Conservation (phyloP, 2,113 vertebrate genomes). For the Chroicocephalus ridibundus region DNA sequence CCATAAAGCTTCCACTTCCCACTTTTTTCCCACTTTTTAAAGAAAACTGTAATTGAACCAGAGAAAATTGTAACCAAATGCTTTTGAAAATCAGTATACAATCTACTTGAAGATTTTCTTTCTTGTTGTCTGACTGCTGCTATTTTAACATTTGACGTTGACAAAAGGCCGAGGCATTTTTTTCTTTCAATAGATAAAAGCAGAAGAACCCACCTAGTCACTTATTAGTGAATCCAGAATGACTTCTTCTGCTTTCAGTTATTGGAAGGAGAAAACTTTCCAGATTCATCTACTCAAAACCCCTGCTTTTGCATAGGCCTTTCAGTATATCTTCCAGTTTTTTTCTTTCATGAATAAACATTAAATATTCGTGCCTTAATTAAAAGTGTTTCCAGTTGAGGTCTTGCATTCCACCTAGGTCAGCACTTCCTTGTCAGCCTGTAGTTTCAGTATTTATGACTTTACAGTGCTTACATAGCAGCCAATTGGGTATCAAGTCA, state of each 20-base stretch:
- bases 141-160: not conserved
- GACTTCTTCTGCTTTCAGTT: not conserved
- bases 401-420: not conserved
- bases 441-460: conserved; percentile 38
- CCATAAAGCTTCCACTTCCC: not conserved
- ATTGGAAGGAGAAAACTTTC: not conserved
- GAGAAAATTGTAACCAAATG: not conserved
- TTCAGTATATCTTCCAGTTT: not conserved
- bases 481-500: not conserved
- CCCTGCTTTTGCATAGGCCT: not conserved
- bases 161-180: not conserved
- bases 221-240: not conserved
- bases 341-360: not conserved
- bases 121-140: not conserved
- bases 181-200: not conserved
- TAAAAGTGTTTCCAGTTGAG: conserved; percentile 47
- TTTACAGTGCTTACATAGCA: not conserved
- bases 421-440: not conserved
- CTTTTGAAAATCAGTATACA: not conserved
- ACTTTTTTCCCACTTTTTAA: not conserved
- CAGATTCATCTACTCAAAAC: not conserved
- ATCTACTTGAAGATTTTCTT: not conserved
- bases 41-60: not conserved
- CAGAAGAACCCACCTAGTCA: not conserved
- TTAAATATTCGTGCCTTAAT: conserved; percentile 24